Conservation (phyloP, 2,797 vertebrate species). For the Trachops cirrhosus region DNA sequence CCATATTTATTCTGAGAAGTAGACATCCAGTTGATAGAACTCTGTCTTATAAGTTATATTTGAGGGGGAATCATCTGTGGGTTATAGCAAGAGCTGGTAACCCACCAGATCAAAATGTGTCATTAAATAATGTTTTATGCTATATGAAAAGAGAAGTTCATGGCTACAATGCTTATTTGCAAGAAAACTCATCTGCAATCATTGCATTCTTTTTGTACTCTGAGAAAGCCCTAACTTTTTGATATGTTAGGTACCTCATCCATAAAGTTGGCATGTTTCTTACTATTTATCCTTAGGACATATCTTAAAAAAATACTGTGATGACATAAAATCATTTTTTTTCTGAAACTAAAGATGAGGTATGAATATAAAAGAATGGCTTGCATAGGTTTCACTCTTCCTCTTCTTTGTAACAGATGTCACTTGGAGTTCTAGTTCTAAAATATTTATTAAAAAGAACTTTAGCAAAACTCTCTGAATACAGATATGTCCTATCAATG, state of each 20-base stretch:
- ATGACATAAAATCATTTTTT: constrained; percentile 64
- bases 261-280: constrained; percentile 62
- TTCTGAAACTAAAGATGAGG: constrained; percentile 52
- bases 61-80: neutral
- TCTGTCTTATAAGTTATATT: constrained; percentile 5
- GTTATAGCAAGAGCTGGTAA: neutral
- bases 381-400: neutral
- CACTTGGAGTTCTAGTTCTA: constrained; percentile 40
- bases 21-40: neutral
- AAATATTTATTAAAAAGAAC: constrained; percentile 29
- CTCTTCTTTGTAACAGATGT: constrained; percentile 46
- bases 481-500: constrained; percentile 54
- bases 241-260: constrained; percentile 39
- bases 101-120: neutral
- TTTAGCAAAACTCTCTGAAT: constrained; percentile 51
- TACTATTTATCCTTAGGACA: constrained; percentile 67
- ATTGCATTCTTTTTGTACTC: constrained; percentile 4
- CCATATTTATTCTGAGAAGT: constrained; percentile 7
- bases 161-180: constrained; percentile 43
- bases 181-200: neutral
- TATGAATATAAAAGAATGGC: constrained; percentile 54
- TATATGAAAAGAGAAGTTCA: constrained; percentile 37
- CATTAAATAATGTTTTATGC: constrained; percentile 36
- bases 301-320: constrained; percentile 64
- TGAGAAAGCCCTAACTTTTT: constrained; percentile 29